phyloP scores from a whole-genome alignment of 2,888 invertebrate species.

The Meloe dianella region DNA sequence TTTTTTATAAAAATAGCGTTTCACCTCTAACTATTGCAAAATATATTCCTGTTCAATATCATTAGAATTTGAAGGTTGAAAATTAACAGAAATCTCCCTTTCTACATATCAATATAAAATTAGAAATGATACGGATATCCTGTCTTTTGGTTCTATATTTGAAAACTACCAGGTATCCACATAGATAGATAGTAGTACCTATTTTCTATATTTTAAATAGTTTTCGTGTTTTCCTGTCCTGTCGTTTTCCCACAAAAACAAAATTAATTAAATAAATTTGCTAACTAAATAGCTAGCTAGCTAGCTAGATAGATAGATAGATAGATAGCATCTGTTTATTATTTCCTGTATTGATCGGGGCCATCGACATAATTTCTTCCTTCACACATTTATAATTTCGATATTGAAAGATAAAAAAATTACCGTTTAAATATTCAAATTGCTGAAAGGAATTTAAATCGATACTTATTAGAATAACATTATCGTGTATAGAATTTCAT shows the following conservation, averaged over 20 bases:
- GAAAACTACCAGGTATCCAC: conserved; percentile 1
- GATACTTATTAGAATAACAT: conserved; percentile 4
- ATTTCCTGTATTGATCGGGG: background rate
- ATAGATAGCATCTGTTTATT: background rate
- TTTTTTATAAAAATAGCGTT: conserved; percentile 10
- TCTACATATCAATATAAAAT: conserved; percentile 20
- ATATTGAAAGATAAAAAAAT: background rate
- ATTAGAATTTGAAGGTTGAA: conserved; percentile 28
- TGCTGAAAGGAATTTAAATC: conserved; percentile 3
- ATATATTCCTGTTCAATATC: conserved; percentile 14
- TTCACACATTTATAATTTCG: background rate
- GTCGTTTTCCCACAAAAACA: background rate
- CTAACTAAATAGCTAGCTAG: no score
- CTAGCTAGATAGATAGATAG: no score
- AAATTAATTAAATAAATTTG: conserved; percentile 8
- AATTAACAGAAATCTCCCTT: conserved; percentile 26
- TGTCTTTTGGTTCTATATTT: conserved; percentile 20
- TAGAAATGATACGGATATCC: conserved; percentile 31
- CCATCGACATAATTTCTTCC: background rate
- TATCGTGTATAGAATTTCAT: background rate
- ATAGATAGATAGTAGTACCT: no score
- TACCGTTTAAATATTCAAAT: background rate
- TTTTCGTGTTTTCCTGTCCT: conserved; percentile 1
- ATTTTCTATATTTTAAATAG: background rate
- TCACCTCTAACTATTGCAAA: background rate